These are phyloP conservation scores for Lutraria lutraria DNA, from an alignment of 2,888 invertebrate species.

Conservation along the genomic window DNA sequence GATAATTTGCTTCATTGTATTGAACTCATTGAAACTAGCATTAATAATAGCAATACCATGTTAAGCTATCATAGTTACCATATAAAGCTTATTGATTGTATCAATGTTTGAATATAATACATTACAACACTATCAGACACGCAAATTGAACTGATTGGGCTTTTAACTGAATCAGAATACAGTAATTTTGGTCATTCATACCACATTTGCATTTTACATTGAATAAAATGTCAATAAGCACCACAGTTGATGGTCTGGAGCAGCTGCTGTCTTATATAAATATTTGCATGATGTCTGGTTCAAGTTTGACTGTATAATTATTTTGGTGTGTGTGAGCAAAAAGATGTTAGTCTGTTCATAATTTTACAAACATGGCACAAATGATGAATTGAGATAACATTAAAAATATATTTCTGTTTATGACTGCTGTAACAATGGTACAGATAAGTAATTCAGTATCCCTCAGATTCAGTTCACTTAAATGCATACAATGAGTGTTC, in stretches of 20 bases:
- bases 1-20: not conserved
- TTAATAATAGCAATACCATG: not conserved
- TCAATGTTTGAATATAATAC: not conserved
- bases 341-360: not conserved
- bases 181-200: not conserved
- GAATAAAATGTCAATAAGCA: constrained; percentile 36
- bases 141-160: not conserved
- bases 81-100: constrained; percentile 4
- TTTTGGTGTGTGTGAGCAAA: not conserved
- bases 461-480: too few relatives aligned
- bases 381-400: not conserved
- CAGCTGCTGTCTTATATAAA: not conserved
- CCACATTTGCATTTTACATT: constrained; percentile 34
- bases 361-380: not conserved
- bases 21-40: not conserved
- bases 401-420: too few relatives aligned
- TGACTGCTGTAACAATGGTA: too few relatives aligned
- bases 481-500: too few relatives aligned
- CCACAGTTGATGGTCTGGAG: not conserved
- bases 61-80: not conserved
- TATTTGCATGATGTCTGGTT: not conserved
- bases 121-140: not conserved
- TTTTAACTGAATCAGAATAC: not conserved
- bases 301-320: not conserved
- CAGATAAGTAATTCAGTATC: too few relatives aligned